These are phyloP conservation scores for Oscheius sp. DNA, from an alignment of 2,888 invertebrate genomes.

Conservation along the genomic window DNA sequence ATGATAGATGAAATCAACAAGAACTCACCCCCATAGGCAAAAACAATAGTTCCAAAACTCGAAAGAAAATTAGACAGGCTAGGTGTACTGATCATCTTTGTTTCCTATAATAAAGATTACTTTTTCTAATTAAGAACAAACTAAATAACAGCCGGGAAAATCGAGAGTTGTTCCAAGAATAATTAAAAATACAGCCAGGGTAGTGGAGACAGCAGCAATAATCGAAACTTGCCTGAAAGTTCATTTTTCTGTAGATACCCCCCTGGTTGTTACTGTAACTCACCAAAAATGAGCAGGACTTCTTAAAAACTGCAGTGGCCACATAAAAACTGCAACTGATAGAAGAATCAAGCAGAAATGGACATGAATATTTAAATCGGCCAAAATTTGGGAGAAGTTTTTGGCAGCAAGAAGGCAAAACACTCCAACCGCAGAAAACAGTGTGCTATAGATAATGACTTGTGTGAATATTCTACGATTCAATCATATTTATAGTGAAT, in stretches of 20 bases:
- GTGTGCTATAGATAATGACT: slow-evolving; percentile 33
- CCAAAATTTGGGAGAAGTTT: slow-evolving; percentile 39
- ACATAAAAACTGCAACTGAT: slow-evolving; percentile 37
- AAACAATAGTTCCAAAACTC: slow-evolving; percentile 45
- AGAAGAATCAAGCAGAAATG: slow-evolving; percentile 39
- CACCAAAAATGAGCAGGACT: slow-evolving; percentile 51
- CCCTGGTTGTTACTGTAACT: no score
- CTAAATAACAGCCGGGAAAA: slow-evolving; percentile 31
- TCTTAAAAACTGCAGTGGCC: slow-evolving; percentile 46
- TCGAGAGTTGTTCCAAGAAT: slow-evolving; percentile 38
- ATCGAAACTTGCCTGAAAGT: slow-evolving; percentile 52
- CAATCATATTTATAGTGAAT: background rate
- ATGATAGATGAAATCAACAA: background rate
- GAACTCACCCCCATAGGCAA: slow-evolving; percentile 41
- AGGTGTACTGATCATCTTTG: background rate
- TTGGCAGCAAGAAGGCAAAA: slow-evolving; percentile 42
- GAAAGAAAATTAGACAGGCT: slow-evolving; percentile 28
- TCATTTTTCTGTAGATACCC: no score
- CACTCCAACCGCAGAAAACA: slow-evolving; percentile 41
- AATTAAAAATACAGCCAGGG: slow-evolving; percentile 41
- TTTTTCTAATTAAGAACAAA: background rate
- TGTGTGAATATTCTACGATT: slow-evolving; percentile 34
- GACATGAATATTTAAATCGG: slow-evolving; percentile 23
- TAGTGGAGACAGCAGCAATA: slow-evolving; percentile 39
- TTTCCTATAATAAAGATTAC: background rate